Base-by-base conservation (phyloP, 37 sponge, comb jelly and placozoan species). In the Beroe ovata region DNA sequence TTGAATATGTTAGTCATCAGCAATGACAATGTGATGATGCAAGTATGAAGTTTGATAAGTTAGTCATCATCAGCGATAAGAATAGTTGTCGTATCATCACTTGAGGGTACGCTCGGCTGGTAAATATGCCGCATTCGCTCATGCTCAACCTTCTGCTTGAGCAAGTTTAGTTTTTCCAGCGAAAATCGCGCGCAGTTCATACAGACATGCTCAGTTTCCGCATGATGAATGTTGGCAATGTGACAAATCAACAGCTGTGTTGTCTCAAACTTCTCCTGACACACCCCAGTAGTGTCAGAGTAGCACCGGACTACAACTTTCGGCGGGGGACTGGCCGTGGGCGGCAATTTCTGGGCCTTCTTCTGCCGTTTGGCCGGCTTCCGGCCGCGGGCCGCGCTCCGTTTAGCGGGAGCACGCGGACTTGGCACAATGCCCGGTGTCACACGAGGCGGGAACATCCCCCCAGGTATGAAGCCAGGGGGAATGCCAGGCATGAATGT, bases 191-290 rank as follows among this genome's bases (percentile, higher is more conserved):
- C 84, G 33, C 84, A 77, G 16, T 33, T 77, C 38, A 21, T 38
- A 42, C 84, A 77, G 21, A 77, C 84, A 41, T 77, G 84, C 23
- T 77, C 84, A 0, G 4, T n/a, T 42, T 42, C 84, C 11, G 8
- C 6, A 1, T 39, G 20, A 54, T 77, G 84, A 77, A 77, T 42
- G 54, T 77, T 77, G 84, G 84, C 84, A 77, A 77, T 77, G 54
- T 77, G 84, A 36, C 84, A 77, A 19, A 39, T 36, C 47, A 77
- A 77, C 54, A 42, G 54, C 19, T 42, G 25, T 2, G 84, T 36
- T 1, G 42, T 21, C 16, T 41, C 8, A 40, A 77, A 77, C 47
- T 77, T 11, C 84, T 77, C 84, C 8, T 77, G n/a, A 36, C 84
- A 77, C 1, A 37, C 69, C 35, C 25, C 69, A 26, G 54, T 47